Conservation (phyloP, 2,113 vertebrate genomes). For the Ramphastos sulfuratus region DNA sequence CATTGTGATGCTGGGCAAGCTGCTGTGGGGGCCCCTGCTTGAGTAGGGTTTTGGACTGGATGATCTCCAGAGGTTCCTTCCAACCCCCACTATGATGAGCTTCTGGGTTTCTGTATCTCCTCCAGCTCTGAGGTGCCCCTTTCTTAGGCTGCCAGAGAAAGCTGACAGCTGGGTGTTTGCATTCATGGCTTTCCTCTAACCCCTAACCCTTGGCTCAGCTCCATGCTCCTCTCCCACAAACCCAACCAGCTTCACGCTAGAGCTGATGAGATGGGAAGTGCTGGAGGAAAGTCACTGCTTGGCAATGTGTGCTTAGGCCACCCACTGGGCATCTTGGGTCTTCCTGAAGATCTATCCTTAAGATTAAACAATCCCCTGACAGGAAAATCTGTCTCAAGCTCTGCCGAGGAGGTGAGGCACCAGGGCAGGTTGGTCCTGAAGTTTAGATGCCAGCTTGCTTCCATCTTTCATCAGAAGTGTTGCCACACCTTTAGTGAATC, state of each 20-base stretch:
- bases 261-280: background rate
- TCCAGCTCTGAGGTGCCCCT: background rate
- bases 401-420: background rate
- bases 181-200: background rate
- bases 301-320: background rate
- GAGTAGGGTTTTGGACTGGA: no score
- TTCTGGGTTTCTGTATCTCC: background rate
- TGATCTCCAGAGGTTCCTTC: no score
- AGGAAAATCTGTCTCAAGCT: background rate
- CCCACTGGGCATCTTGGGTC: background rate
- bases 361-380: background rate
- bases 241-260: background rate
- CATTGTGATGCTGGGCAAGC: no score
- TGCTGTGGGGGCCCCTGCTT: no score
- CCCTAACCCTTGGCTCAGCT: background rate
- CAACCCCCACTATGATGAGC: no score
- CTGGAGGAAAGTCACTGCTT: background rate
- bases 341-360: background rate
- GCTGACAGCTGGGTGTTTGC: background rate
- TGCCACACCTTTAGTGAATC: background rate
- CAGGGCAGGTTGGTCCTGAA: background rate
- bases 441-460: fast-evolving
- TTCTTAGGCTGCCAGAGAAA: background rate
- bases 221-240: background rate
- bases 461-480: background rate